A percentile compares a stretch with the other conserved stretches of the same genome.
Conservation (phyloP, 2,797 vertebrate species). For the Eleutherodactylus coqui region DNA sequence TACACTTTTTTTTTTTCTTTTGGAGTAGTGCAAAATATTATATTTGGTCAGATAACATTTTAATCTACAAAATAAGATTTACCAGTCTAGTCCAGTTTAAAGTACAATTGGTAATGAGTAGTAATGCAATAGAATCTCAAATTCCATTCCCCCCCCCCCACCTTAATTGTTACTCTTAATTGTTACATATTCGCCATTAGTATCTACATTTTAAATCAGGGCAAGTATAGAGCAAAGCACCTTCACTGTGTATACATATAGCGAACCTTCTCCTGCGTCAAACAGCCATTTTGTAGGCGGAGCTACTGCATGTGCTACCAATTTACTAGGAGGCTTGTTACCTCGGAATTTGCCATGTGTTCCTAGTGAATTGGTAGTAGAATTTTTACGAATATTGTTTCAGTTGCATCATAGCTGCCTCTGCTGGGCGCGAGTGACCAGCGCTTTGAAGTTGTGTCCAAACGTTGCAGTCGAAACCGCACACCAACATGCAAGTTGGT, state of each 20-base stretch:
- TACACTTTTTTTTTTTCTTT: background rate
- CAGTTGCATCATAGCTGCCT: background rate
- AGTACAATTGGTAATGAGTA: background rate
- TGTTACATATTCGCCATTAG: constrained; percentile 21
- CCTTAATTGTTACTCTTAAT: too few relatives aligned
- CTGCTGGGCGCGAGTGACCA: background rate
- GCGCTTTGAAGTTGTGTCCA: constrained; percentile 21
- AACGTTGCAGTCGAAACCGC: too few relatives aligned
- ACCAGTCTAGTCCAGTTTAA: background rate
- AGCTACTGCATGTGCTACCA: background rate
- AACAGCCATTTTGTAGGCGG: background rate
- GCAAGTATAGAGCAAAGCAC: constrained; percentile 34
- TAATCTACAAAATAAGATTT: constrained; percentile 8
- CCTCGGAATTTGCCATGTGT: background rate
- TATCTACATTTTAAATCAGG: background rate
- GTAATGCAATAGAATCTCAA: background rate
- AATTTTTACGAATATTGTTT: background rate
- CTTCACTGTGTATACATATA: constrained; percentile 38
- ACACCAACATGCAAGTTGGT: too few relatives aligned
- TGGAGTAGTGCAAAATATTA: constrained; percentile 55
- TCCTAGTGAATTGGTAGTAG: background rate
- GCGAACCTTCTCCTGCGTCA: background rate
- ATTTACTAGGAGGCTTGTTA: background rate
- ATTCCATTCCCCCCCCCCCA: too few relatives aligned
- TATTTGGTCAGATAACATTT: constrained; percentile 44